Percentiles rank a stretch among this genome's conserved stretches.
Conservation (phyloP, 2,888 invertebrate genomes). For the Lithophane semibrunnea region DNA sequence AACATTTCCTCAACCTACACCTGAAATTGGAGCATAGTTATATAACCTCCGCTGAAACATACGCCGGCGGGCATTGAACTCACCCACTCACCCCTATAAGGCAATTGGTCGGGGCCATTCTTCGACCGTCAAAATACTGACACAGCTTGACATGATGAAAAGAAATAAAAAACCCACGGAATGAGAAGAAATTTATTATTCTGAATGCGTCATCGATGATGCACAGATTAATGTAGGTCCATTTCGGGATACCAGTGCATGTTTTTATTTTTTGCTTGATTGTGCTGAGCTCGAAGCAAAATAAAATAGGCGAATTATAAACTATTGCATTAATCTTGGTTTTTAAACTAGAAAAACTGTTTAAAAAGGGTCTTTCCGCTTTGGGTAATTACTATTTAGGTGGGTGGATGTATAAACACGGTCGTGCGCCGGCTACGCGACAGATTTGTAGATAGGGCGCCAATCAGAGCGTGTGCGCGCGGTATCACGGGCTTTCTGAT, state of each 20-base stretch:
- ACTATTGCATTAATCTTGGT: background rate
- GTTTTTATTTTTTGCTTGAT: constrained; percentile 59
- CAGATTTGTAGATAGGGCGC: constrained; percentile 88
- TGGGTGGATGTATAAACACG: constrained; percentile 54
- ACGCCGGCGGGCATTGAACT: constrained; percentile 47
- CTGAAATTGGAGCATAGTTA: constrained; percentile 73
- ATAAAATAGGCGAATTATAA: background rate
- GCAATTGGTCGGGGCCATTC: constrained; percentile 56
- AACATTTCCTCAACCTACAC: constrained; percentile 78
- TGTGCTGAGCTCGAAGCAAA: constrained; percentile 29
- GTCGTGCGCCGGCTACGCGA: constrained; percentile 73
- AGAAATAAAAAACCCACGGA: constrained; percentile 65
- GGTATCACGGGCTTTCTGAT: constrained; percentile 87
- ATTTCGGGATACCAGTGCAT: constrained; percentile 51
- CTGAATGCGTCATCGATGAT: constrained; percentile 74
- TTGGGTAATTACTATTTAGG: constrained; percentile 39
- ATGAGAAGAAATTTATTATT: constrained; percentile 69
- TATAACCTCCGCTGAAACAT: constrained; percentile 56
- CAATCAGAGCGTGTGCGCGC: constrained; percentile 88
- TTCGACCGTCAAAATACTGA: constrained; percentile 61
- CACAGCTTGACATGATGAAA: constrained; percentile 57
- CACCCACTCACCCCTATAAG: constrained; percentile 57
- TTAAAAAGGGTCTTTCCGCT: constrained; percentile 35
- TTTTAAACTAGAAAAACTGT: background rate
- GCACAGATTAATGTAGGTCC: constrained; percentile 63